A percentile compares a stretch with the other conserved stretches of the same genome.
Evolutionary conservation across 1,140 invertebrate genomes (phyloP).

Genomic region (Diorhabda carinulata): DNA sequence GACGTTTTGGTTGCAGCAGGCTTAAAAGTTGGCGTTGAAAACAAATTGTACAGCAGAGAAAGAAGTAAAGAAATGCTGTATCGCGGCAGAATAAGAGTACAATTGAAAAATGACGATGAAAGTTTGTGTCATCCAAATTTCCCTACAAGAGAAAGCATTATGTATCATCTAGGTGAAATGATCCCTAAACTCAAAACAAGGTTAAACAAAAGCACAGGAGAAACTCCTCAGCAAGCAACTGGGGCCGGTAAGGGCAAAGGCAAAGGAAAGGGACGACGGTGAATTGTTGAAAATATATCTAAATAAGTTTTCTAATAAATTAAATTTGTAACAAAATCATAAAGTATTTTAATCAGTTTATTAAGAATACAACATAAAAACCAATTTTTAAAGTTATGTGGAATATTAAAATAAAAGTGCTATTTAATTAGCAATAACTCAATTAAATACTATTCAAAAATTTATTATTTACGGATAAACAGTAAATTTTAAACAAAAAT

Average conservation of each 20-base stretch:
- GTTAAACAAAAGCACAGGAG: constrained; percentile 45
- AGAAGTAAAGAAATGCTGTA: constrained; percentile 79
- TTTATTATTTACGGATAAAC: too few relatives aligned
- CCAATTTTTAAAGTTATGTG: too few relatives aligned
- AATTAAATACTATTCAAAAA: too few relatives aligned
- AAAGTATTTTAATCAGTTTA: too few relatives aligned
- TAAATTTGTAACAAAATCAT: too few relatives aligned
- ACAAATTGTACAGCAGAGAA: constrained; percentile 91
- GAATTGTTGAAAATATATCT: constrained; percentile 1
- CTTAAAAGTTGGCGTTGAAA: constrained; percentile 85
- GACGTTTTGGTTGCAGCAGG: constrained; percentile 83
- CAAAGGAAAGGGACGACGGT: constrained; percentile 37
- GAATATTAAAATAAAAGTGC: too few relatives aligned
- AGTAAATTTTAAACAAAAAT: too few relatives aligned
- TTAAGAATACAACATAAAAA: too few relatives aligned
- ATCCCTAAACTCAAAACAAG: constrained; percentile 91
- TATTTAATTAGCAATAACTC: too few relatives aligned
- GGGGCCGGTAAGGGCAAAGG: constrained; percentile 40
- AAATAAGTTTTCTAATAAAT: background rate
- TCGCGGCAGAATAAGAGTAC: constrained; percentile 85
- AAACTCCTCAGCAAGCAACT: constrained; percentile 29
- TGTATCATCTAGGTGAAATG: constrained; percentile 73
- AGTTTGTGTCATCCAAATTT: constrained; percentile 69
- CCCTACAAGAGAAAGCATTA: constrained; percentile 70
- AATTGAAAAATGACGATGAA: constrained; percentile 91